Percentiles rank a stretch among this genome's conserved stretches.
These are phyloP conservation scores for Goniozus legneri DNA, from an alignment of 1,140 invertebrate species.

Conservation along the genomic window DNA sequence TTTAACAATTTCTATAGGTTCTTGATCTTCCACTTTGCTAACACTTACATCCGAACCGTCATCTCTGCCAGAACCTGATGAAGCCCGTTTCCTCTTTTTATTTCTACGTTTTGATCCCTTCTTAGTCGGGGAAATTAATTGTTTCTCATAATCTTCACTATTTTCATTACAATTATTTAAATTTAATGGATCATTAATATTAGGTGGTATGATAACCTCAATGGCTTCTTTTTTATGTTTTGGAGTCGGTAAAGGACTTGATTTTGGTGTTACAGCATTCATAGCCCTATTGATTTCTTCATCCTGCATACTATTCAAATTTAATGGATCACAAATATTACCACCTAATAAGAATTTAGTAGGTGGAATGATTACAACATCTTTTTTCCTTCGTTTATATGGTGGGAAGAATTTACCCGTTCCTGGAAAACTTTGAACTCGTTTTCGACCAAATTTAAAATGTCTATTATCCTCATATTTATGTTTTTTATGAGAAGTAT, in stretches of 20 bases:
- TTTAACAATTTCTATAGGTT: constrained; percentile 11
- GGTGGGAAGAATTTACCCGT: constrained; percentile 51
- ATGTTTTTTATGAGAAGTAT: constrained; percentile 42
- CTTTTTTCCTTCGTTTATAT: constrained; percentile 69
- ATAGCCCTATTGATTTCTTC: constrained; percentile 81
- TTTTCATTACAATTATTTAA: constrained; percentile 75
- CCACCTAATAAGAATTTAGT: constrained; percentile 93
- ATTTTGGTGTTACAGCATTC: constrained; percentile 84
- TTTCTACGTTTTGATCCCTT: constrained; percentile 59
- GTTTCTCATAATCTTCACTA: constrained; percentile 75
- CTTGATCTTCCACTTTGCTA: constrained; percentile 16
- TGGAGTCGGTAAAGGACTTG: constrained; percentile 84
- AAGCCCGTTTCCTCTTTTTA: constrained; percentile 54
- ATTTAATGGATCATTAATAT: constrained; percentile 88
- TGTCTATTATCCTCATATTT: constrained; percentile 49
- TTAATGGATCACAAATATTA: constrained; percentile 91
- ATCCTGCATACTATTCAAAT: constrained; percentile 87
- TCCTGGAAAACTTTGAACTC: constrained; percentile 55
- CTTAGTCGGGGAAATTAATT: constrained; percentile 65
- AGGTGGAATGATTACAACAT: constrained; percentile 70
- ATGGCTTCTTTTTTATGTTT: constrained; percentile 76
- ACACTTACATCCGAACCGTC: constrained; percentile 35
- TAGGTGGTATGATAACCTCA: constrained; percentile 88
- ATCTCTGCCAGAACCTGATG: constrained; percentile 56
- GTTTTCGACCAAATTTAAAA: constrained; percentile 53